Evolutionary conservation across 2,797 vertebrate species (phyloP).

Genomic region (Channa striata): DNA sequence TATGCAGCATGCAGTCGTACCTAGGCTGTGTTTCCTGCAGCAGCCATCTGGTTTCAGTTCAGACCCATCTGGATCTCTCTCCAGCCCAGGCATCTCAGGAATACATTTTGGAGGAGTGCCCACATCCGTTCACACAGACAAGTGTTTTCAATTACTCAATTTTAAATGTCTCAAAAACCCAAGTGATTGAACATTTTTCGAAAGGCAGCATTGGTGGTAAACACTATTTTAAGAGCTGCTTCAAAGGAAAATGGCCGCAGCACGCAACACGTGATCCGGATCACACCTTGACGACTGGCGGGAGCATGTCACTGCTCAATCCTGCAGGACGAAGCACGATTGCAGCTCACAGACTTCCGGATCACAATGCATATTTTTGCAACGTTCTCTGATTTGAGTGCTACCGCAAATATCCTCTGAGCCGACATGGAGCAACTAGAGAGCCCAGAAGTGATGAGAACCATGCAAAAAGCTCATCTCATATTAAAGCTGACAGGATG

Average conservation of each 20-base stretch:
- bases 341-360: constrained; percentile 19
- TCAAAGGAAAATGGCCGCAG: constrained; percentile 45
- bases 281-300: constrained; percentile 43
- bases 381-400: constrained; percentile 42
- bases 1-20: constrained; percentile 72
- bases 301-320: constrained; percentile 28
- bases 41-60: constrained; percentile 88
- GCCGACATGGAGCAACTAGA: constrained; percentile 38
- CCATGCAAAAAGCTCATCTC: constrained; percentile 46
- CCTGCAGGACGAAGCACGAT: constrained; percentile 3
- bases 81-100: constrained; percentile 87
- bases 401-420: constrained; percentile 54
- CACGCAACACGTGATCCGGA: constrained; percentile 3
- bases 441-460: constrained; percentile 47
- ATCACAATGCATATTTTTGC: constrained; percentile 35
- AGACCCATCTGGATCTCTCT: constrained; percentile 88
- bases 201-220: constrained; percentile 55
- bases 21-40: constrained; percentile 74
- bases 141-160: constrained; percentile 88
- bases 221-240: constrained; percentile 43
- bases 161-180: constrained; percentile 84
- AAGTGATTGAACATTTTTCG: constrained; percentile 69
- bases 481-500: constrained; percentile 49
- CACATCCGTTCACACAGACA: constrained; percentile 89
- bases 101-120: constrained; percentile 87